Percentiles rank a stretch among this genome's conserved stretches.
These are phyloP conservation scores for Diprion similis DNA, from an alignment of 1,140 invertebrate genomes.

Conservation along the genomic window DNA sequence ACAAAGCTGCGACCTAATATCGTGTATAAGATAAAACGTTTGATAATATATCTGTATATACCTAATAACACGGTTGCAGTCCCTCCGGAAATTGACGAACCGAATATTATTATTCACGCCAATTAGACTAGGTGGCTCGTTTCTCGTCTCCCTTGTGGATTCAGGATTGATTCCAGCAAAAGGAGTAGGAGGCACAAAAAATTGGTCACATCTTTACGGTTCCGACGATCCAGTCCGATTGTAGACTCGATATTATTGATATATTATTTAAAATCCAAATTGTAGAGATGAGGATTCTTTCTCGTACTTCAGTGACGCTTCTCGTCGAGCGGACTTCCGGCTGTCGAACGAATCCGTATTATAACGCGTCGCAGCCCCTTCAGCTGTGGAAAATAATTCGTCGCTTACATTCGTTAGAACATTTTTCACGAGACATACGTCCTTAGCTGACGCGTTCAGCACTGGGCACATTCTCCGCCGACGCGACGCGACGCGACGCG, in stretches of 20 bases:
- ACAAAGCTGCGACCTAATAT: not conserved
- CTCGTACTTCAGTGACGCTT: conserved; percentile 21
- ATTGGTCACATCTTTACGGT: too few relatives aligned
- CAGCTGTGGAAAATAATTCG: not conserved
- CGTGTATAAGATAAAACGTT: not conserved
- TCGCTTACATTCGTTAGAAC: not conserved
- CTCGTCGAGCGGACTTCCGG: conserved; percentile 33
- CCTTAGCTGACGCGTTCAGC: not conserved
- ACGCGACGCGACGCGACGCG: conserved; percentile 4
- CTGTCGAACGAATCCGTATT: not conserved
- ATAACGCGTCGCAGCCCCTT: too few relatives aligned
- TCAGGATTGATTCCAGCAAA: too few relatives aligned
- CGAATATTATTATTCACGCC: too few relatives aligned
- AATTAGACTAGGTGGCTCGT: too few relatives aligned
- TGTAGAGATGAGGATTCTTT: not conserved
- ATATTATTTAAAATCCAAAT: too few relatives aligned
- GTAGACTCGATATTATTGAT: too few relatives aligned
- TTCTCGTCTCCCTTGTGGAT: too few relatives aligned
- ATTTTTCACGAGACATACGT: not conserved
- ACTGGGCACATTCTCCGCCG: not conserved
- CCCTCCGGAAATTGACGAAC: too few relatives aligned
- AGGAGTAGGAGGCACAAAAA: too few relatives aligned
- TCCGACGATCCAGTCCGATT: too few relatives aligned
- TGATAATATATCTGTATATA: not conserved
- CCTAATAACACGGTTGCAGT: too few relatives aligned